phyloP scores from a whole-genome alignment of 1,140 invertebrate genomes.

The Rhizoglyphus robini region DNA sequence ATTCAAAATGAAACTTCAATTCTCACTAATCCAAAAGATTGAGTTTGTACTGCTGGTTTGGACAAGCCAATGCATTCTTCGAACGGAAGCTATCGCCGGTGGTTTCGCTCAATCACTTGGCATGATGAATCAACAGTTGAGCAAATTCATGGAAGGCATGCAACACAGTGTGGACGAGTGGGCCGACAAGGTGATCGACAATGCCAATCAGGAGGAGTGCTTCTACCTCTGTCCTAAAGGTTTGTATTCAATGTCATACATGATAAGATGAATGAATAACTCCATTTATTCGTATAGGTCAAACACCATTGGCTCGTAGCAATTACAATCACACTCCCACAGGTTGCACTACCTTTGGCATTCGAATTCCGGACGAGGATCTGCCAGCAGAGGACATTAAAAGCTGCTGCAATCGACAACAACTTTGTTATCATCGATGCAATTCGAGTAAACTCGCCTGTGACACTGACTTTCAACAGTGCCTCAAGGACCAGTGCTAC shows the following conservation, averaged over 20 bases:
- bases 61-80: too few species aligned
- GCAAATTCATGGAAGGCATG: background rate
- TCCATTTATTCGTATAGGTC: background rate
- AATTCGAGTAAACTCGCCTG: background rate
- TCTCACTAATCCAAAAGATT: too few species aligned
- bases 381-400: background rate
- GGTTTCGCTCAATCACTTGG: background rate
- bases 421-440: slow-evolving; percentile 1
- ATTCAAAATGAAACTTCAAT: too few species aligned
- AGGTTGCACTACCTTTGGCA: slow-evolving; percentile 4
- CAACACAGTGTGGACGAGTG: background rate
- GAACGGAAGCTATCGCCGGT: too few species aligned
- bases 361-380: slow-evolving; percentile 4
- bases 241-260: too few species aligned
- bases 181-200: background rate
- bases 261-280: too few species aligned
- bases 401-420: slow-evolving; percentile 1
- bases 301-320: background rate
- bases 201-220: slow-evolving; percentile 10
- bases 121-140: background rate
- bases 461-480: slow-evolving; percentile 4
- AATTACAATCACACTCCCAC: background rate
- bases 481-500: background rate
- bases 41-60: too few species aligned
- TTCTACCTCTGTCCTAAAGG: too few species aligned